Evolutionary conservation across 1,140 invertebrate species (phyloP).

Genomic region (Pomacea maculata): DNA sequence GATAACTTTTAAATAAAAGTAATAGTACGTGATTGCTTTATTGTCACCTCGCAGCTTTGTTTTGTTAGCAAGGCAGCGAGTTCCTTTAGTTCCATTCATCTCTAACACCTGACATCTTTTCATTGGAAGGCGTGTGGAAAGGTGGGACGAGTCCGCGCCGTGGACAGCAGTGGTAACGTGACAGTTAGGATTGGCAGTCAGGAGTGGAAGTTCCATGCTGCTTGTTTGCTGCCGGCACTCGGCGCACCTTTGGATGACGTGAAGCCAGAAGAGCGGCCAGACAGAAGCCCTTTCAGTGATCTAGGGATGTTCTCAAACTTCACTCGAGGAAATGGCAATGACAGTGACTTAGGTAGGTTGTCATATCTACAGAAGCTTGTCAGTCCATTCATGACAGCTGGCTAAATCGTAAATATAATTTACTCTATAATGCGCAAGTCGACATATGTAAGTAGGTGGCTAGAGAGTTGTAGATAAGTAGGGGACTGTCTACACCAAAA

Average conservation of each 20-base stretch:
- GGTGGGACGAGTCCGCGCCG: slow-evolving; percentile 37
- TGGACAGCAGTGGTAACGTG: slow-evolving; percentile 42
- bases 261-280: background rate
- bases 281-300: too few relatives aligned
- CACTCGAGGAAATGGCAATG: too few relatives aligned
- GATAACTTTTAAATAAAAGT: background rate
- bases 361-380: too few relatives aligned
- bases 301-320: too few relatives aligned
- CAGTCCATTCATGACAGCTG: too few relatives aligned
- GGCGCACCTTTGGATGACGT: slow-evolving; percentile 10
- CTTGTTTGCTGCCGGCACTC: slow-evolving; percentile 26
- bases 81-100: background rate
- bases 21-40: background rate
- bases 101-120: background rate
- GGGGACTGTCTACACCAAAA: too few relatives aligned
- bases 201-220: slow-evolving; percentile 35
- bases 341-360: too few relatives aligned
- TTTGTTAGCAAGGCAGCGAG: background rate
- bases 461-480: too few relatives aligned
- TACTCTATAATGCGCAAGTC: too few relatives aligned
- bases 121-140: slow-evolving; percentile 33
- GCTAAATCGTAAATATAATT: too few relatives aligned
- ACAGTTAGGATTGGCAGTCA: slow-evolving; percentile 34
- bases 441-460: too few relatives aligned
- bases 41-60: too few relatives aligned